Evolutionary conservation across 2,113 vertebrate species (phyloP).

Genomic region (Paedocypris sp.): DNA sequence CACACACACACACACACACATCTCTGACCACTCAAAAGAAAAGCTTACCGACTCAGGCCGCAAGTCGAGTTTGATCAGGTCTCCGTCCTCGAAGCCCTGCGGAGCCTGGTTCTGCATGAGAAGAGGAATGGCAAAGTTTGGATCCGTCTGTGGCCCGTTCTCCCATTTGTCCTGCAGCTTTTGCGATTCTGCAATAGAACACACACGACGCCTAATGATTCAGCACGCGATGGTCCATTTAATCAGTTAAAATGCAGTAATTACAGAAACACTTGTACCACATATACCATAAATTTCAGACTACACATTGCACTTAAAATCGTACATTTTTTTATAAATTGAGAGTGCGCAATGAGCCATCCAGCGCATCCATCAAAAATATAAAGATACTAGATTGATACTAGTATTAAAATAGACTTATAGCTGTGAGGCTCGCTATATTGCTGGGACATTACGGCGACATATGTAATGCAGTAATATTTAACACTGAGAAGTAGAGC

Average conservation of each 20-base stretch:
- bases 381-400: no score
- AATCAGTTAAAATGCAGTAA: neutral
- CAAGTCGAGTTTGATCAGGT: conserved; percentile 61
- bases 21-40: no score
- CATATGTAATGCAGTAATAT: no score
- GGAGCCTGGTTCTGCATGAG: conserved; percentile 72
- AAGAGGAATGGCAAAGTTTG: conserved; percentile 66
- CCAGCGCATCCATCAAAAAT: no score
- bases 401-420: neutral
- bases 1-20: neutral
- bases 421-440: neutral
- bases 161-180: conserved; percentile 68
- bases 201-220: neutral
- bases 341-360: no score
- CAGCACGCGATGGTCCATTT: neutral
- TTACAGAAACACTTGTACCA: no score
- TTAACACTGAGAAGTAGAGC: no score
- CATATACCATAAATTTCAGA: no score
- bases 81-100: conserved; percentile 64
- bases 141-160: conserved; percentile 51
- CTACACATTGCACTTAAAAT: no score
- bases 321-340: no score
- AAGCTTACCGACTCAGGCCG: conserved; percentile 67
- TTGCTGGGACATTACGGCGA: no score
- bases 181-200: conserved; percentile 61